Base-by-base conservation (phyloP, 2,113 vertebrate species). In the Cyanistes caeruleus region DNA sequence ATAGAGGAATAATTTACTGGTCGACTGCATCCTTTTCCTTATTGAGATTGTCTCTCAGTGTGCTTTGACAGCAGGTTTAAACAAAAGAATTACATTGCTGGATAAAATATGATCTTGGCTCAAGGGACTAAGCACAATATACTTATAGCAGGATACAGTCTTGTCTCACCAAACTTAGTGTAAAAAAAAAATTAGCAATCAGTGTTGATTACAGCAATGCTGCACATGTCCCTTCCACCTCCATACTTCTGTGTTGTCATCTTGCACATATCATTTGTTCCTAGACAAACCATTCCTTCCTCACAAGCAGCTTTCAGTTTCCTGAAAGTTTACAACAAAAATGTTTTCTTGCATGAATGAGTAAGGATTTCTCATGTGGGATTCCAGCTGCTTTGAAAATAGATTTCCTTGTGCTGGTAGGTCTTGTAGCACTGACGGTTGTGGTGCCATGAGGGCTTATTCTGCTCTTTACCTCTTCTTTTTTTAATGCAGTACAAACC, bases 381-480 rank as follows among this genome's bases (percentile, higher is more conserved):
- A 68, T 72, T 91, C 81, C 77, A 41, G 23, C 84, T 95, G 81
- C 56, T 79, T 89, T 74, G 87, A 72, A 95, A 84, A 87, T 6
- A 84, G 65, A 72, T 92, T 92, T 95, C 77, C 80, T 67, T 9
- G 68, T 37, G 73, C 84, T 64, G 65, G 24, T 64, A 31, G 1
- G 2, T 82, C 77, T 75, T n/a, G 65, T 78, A 68, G 30, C 11
- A 2, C 27, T 53, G 59, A 35, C 5, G 25, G 48, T 17, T 84
- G 31, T 56, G 43, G 43, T 84, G 69, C 81, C 48, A 5, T 10
- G 44, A 49, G 35, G 58, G 31, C 19, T 39, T 8, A 41, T 69
- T 75, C n/a, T 72, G 28, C 41, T 63, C 70, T 41, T 67, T 27
- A 13, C 33, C 73, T 72, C 23, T 24, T 78, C 51, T 51, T 56